Evolutionary conservation across 1,140 invertebrate genomes (phyloP).

Genomic region (Scaptodrosophila lebanonensis): DNA sequence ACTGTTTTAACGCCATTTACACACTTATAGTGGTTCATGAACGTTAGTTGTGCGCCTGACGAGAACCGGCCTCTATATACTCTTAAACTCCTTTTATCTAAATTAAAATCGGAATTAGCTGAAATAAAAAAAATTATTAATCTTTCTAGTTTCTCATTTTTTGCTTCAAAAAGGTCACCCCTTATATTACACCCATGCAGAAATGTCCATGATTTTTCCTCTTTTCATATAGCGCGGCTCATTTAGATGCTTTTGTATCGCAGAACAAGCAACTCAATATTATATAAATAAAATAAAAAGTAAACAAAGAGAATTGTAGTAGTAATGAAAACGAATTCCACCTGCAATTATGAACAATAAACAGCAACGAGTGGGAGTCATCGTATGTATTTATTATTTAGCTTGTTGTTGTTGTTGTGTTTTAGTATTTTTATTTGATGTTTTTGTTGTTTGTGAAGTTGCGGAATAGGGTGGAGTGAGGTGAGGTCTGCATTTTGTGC

Average conservation of each 20-base stretch:
- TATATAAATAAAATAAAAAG: constrained; percentile 43
- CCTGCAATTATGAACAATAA: constrained; percentile 43
- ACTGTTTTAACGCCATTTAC: too few relatives aligned
- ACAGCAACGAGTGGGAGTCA: constrained; percentile 1
- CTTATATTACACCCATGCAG: too few relatives aligned
- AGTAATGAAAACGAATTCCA: constrained; percentile 27
- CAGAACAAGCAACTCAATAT: neutral
- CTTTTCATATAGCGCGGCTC: constrained; percentile 19
- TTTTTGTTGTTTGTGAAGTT: constrained; percentile 29
- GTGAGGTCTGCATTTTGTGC: constrained; percentile 38
- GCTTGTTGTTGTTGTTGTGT: neutral
- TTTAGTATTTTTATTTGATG: constrained; percentile 13
- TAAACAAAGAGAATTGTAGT: too few relatives aligned
- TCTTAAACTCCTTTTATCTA: too few relatives aligned
- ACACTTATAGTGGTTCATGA: too few relatives aligned
- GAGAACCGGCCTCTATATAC: too few relatives aligned
- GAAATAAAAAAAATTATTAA: too few relatives aligned
- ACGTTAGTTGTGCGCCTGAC: too few relatives aligned
- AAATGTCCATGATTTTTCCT: neutral
- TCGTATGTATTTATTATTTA: too few relatives aligned
- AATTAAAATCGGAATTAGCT: too few relatives aligned
- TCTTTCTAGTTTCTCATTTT: constrained; percentile 19
- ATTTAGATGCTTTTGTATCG: constrained; percentile 51
- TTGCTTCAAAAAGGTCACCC: too few relatives aligned
- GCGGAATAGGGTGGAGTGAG: too few relatives aligned